Conservation (phyloP, 2,797 vertebrate species). For the Arrhamphus sclerolepis region DNA sequence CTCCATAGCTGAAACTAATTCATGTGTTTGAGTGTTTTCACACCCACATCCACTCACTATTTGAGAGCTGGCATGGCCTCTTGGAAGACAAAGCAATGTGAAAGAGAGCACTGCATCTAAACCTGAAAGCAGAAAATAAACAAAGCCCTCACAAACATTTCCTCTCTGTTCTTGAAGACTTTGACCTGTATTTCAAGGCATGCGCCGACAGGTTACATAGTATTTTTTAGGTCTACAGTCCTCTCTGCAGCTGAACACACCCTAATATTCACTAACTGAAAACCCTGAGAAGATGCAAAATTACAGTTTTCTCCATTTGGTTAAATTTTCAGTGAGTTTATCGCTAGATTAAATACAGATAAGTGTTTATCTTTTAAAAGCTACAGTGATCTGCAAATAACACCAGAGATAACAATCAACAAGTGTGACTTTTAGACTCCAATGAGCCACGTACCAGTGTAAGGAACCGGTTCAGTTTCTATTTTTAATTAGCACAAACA, state of each 20-base stretch:
- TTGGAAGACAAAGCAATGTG: slow-evolving; percentile 10
- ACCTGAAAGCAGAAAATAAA: slow-evolving; percentile 20
- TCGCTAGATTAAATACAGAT: slow-evolving; percentile 5
- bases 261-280: slow-evolving; percentile 1
- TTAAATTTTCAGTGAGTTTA: background rate
- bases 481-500: slow-evolving; percentile 56
- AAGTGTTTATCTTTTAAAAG: slow-evolving; percentile 1
- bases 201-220: slow-evolving; percentile 44
- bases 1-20: slow-evolving; percentile 44
- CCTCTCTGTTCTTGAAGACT: slow-evolving; percentile 4
- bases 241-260: background rate
- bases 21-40: slow-evolving; percentile 31
- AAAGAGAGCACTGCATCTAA: slow-evolving; percentile 5
- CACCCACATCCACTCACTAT: slow-evolving; percentile 10
- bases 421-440: slow-evolving; percentile 34
- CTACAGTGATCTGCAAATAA: slow-evolving; percentile 19
- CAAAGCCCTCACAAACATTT: slow-evolving; percentile 31
- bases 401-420: slow-evolving; percentile 9
- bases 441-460: slow-evolving; percentile 25
- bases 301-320: background rate
- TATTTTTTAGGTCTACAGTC: slow-evolving; percentile 6
- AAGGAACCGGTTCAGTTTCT: slow-evolving; percentile 32
- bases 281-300: slow-evolving; percentile 10
- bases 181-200: slow-evolving; percentile 34
- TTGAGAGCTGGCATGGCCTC: slow-evolving; percentile 3